These are phyloP conservation scores for Cynoglossus semilaevis DNA, from an alignment of 2,113 vertebrate genomes.

Conservation along the genomic window DNA sequence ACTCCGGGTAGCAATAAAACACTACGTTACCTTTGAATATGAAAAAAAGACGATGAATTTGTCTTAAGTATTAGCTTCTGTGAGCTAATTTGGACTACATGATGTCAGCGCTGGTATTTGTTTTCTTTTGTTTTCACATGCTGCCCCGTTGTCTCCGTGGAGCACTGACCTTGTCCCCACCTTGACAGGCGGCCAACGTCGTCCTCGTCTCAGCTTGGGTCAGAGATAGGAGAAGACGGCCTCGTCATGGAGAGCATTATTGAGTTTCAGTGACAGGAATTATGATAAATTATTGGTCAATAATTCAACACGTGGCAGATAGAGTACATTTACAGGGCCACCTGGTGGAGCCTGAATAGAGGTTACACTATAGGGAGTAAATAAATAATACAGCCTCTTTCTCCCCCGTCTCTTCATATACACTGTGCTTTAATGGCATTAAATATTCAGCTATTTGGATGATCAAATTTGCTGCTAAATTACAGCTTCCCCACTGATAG, in stretches of 20 bases:
- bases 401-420: constrained; percentile 52
- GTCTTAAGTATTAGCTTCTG: no score
- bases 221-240: constrained; percentile 25
- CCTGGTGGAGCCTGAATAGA: constrained; percentile 62
- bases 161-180: constrained; percentile 33
- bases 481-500: constrained; percentile 69
- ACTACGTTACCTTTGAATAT: no score
- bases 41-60: no score
- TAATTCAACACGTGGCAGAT: constrained; percentile 69
- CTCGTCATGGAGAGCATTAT: constrained; percentile 54
- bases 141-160: neutral
- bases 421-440: constrained; percentile 72
- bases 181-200: constrained; percentile 24
- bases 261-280: constrained; percentile 70
- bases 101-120: neutral
- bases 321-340: constrained; percentile 68
- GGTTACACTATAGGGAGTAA: constrained; percentile 62
- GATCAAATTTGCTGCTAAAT: constrained; percentile 76
- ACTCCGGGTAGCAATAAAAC: no score
- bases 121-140: neutral
- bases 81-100: no score
- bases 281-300: constrained; percentile 79
- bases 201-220: constrained; percentile 25
- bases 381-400: constrained; percentile 75
- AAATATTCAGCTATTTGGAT: constrained; percentile 81